phyloP scores from a whole-genome alignment of 2,888 invertebrate genomes.

The Apamea monoglypha region DNA sequence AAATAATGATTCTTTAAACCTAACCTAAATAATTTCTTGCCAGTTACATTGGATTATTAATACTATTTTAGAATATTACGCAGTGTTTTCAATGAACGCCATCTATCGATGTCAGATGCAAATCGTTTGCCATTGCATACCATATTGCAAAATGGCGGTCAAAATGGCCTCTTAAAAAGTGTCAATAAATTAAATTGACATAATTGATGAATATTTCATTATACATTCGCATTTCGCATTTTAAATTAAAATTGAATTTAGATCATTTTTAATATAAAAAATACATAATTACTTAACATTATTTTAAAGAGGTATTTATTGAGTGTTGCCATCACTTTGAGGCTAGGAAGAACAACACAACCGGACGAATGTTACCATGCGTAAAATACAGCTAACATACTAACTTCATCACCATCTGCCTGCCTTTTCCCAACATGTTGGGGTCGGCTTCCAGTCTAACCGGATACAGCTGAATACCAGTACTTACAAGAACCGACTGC shows the following conservation, averaged over 20 bases:
- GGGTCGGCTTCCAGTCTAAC: neutral
- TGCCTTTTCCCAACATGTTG: neutral
- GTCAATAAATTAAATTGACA: neutral
- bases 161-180: neutral
- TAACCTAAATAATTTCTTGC: no score
- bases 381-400: constrained; percentile 10
- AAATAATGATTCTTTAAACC: no score
- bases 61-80: constrained; percentile 50
- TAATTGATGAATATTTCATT: neutral
- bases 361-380: constrained; percentile 20
- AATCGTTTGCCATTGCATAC: neutral
- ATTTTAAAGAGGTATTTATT: constrained; percentile 29
- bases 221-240: neutral
- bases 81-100: constrained; percentile 13
- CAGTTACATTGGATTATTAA: constrained; percentile 12
- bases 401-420: neutral
- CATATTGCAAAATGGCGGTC: constrained; percentile 10
- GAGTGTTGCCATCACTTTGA: constrained; percentile 16
- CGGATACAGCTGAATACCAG: neutral
- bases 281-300: neutral
- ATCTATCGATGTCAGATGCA: neutral
- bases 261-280: no score
- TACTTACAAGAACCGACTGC: neutral
- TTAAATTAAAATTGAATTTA: neutral
- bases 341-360: constrained; percentile 7